A percentile compares a stretch with the other conserved stretches of the same genome.
These are phyloP conservation scores for Hylaeus anthracinus DNA, from an alignment of 1,140 invertebrate genomes.

Conservation along the genomic window DNA sequence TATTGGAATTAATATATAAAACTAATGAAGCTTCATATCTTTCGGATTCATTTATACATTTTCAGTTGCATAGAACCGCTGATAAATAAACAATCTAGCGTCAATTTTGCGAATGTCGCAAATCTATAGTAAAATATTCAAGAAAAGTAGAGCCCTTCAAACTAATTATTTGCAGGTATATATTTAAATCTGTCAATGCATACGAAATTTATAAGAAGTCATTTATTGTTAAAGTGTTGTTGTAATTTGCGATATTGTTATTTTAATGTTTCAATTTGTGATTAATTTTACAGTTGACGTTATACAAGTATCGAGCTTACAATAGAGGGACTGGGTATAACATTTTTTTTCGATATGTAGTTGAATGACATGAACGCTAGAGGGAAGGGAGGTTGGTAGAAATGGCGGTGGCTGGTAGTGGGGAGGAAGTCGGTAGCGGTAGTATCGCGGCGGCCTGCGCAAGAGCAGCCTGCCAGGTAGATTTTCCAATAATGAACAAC, in stretches of 20 bases:
- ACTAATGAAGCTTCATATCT: too few species aligned
- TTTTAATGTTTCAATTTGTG: background rate
- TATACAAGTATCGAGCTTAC: background rate
- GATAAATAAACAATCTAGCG: too few species aligned
- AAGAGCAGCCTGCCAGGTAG: conserved; percentile 62
- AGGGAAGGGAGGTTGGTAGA: conserved; percentile 23
- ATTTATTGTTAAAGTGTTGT: background rate
- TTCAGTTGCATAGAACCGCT: too few species aligned
- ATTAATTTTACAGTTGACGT: background rate
- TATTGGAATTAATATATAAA: too few species aligned
- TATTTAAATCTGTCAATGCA: too few species aligned
- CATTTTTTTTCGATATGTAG: background rate
- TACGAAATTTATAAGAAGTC: background rate
- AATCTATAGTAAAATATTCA: too few species aligned
- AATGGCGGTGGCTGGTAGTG: conserved; percentile 42
- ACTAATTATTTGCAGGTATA: too few species aligned
- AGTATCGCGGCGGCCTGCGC: conserved; percentile 67
- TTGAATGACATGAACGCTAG: background rate
- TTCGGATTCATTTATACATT: too few species aligned
- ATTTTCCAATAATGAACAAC: conserved; percentile 65
- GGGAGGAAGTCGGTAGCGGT: conserved; percentile 58
- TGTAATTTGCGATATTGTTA: background rate
- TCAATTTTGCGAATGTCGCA: background rate
- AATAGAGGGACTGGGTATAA: background rate
- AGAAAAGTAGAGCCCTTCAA: too few species aligned